These are phyloP conservation scores for Gobiocypris rarus DNA, from an alignment of 2,113 vertebrate species.

Conservation along the genomic window DNA sequence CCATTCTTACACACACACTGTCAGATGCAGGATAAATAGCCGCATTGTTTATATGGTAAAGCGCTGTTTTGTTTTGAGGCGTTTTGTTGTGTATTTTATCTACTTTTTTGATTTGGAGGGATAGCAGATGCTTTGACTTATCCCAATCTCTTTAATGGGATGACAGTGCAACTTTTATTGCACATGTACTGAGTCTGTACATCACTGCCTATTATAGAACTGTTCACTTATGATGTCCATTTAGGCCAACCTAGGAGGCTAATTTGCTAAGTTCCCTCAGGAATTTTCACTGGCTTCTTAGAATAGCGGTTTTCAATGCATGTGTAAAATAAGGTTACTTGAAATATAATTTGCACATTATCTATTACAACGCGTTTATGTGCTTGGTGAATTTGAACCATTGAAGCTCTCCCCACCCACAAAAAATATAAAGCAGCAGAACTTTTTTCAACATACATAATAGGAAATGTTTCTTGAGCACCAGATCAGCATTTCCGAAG, in stretches of 20 bases:
- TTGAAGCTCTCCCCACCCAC: too few relatives aligned
- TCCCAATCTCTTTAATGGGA: not conserved
- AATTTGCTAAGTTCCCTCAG: not conserved
- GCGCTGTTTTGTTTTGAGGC: constrained; percentile 36
- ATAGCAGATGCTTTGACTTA: constrained; percentile 1
- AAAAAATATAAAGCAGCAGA: too few relatives aligned
- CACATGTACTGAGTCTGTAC: not conserved
- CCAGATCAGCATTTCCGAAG: not conserved
- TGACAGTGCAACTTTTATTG: not conserved
- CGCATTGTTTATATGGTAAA: constrained; percentile 44
- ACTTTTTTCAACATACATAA: too few relatives aligned
- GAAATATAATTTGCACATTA: not conserved
- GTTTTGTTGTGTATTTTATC: constrained; percentile 38
- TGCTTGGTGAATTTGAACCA: too few relatives aligned
- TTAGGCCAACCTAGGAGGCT: not conserved
- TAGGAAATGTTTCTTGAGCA: not conserved
- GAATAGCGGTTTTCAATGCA: not conserved
- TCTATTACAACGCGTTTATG: not conserved
- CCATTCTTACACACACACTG: constrained; percentile 53
- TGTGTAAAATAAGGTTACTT: not conserved
- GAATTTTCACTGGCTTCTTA: not conserved
- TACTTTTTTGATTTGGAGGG: constrained; percentile 10
- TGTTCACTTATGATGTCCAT: not conserved
- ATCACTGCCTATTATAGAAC: not conserved
- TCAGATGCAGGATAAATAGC: constrained; percentile 22